Evolutionary conservation across 1,140 invertebrate species (phyloP).

Genomic region (Ceratosolen solmsi): DNA sequence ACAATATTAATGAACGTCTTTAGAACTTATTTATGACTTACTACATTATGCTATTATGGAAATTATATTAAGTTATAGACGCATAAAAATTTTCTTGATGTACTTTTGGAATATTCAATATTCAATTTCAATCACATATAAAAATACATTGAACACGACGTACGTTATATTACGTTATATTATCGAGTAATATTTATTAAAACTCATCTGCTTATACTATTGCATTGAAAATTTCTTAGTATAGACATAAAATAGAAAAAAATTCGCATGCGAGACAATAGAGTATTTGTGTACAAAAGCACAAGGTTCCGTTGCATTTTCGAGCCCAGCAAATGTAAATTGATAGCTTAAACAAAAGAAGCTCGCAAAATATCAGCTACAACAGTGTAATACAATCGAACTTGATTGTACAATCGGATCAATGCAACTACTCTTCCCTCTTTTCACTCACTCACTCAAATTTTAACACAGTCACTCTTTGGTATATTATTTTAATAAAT

Average conservation of each 20-base stretch:
- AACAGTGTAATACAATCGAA: conserved; percentile 2
- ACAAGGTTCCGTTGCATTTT: background rate
- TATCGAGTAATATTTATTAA: too few relatives aligned
- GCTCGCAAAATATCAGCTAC: background rate
- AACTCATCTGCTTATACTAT: too few relatives aligned
- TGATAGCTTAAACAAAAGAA: background rate
- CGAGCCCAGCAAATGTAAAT: background rate
- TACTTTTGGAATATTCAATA: background rate
- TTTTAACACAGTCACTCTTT: background rate
- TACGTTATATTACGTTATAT: too few relatives aligned
- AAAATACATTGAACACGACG: background rate
- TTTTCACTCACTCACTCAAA: too few relatives aligned
- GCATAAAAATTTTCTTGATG: background rate
- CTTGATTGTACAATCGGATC: background rate
- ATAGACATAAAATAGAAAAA: background rate
- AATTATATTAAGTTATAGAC: background rate
- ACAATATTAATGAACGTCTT: background rate
- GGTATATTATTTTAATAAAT: conserved; percentile 23
- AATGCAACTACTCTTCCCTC: background rate
- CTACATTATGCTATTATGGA: background rate
- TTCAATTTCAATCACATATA: too few relatives aligned
- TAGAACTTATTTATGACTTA: background rate
- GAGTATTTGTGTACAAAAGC: background rate
- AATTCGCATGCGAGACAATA: background rate
- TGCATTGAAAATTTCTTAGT: background rate